Conservation (phyloP, 2,888 invertebrate genomes). For the Pilophorus perplexus region DNA sequence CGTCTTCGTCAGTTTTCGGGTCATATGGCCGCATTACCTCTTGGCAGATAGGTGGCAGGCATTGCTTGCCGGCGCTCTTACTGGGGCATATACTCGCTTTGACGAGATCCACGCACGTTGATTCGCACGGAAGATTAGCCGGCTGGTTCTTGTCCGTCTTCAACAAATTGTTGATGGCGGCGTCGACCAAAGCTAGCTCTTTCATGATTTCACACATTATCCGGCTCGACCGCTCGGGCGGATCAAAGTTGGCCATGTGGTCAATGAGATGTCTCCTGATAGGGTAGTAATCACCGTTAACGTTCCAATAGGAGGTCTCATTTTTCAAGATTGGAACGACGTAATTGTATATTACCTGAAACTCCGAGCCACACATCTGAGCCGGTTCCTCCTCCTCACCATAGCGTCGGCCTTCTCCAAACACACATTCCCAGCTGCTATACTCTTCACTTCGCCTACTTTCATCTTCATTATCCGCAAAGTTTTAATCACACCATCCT, state of each 20-base stretch:
- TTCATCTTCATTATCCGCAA: slow-evolving; percentile 12
- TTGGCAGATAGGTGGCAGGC: background rate
- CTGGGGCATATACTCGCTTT: background rate
- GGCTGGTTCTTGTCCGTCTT: too few relatives aligned
- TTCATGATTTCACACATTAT: background rate
- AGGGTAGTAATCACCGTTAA: too few relatives aligned
- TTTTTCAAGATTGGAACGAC: background rate
- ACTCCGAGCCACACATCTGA: slow-evolving; percentile 4
- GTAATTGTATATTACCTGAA: background rate
- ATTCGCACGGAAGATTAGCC: too few relatives aligned
- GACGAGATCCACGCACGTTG: slow-evolving; percentile 1
- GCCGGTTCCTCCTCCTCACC: background rate
- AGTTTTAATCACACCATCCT: background rate
- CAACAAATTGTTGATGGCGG: too few relatives aligned
- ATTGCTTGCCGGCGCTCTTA: too few relatives aligned
- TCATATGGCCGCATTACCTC: slow-evolving; percentile 8
- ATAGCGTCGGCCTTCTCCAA: background rate
- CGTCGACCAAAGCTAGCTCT: too few relatives aligned
- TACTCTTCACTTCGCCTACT: slow-evolving; percentile 13
- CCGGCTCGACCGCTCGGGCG: background rate
- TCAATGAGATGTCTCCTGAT: background rate
- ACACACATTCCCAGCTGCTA: background rate
- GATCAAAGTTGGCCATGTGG: background rate
- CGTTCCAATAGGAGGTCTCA: too few relatives aligned
- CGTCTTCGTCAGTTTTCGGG: slow-evolving; percentile 5